These are phyloP conservation scores for Salvator merianae DNA, from an alignment of 2,113 vertebrate genomes.

Conservation along the genomic window DNA sequence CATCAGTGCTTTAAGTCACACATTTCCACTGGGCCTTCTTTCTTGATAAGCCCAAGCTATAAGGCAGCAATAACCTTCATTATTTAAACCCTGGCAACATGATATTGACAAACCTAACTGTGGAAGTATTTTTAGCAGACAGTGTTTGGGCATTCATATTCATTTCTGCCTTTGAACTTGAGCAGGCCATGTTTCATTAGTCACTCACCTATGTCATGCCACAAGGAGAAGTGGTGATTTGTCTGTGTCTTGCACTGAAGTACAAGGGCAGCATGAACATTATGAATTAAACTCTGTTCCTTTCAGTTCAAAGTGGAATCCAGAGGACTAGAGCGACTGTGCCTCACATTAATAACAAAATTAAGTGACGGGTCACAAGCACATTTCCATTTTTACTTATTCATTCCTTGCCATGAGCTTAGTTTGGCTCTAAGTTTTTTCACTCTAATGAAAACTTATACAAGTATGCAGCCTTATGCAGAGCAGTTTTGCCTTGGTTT, in stretches of 20 bases:
- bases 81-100: slow-evolving; percentile 62
- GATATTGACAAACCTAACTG: slow-evolving; percentile 49
- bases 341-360: slow-evolving; percentile 52
- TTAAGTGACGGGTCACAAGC: slow-evolving; percentile 44
- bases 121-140: slow-evolving; percentile 55
- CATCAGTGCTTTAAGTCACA: slow-evolving; percentile 71
- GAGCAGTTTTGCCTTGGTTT: no score
- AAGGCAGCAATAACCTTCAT: slow-evolving; percentile 55
- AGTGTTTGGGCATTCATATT: slow-evolving; percentile 50
- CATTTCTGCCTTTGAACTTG: slow-evolving; percentile 57
- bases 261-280: slow-evolving; percentile 63
- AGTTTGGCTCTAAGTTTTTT: slow-evolving; percentile 14
- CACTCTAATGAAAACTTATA: background rate
- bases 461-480: background rate
- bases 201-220: slow-evolving; percentile 46
- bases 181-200: slow-evolving; percentile 66
- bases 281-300: slow-evolving; percentile 66
- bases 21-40: slow-evolving; percentile 38
- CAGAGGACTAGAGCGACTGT: slow-evolving; percentile 37
- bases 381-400: slow-evolving; percentile 33
- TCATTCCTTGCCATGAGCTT: slow-evolving; percentile 40
- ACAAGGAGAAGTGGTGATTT: slow-evolving; percentile 63
- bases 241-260: slow-evolving; percentile 62
- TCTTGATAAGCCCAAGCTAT: slow-evolving; percentile 51
- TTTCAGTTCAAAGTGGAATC: slow-evolving; percentile 48